Percentiles rank a stretch among this genome's conserved stretches.
These are phyloP conservation scores for Peromyscus nudipes DNA, from an alignment of 2,797 vertebrate species.

Conservation along the genomic window DNA sequence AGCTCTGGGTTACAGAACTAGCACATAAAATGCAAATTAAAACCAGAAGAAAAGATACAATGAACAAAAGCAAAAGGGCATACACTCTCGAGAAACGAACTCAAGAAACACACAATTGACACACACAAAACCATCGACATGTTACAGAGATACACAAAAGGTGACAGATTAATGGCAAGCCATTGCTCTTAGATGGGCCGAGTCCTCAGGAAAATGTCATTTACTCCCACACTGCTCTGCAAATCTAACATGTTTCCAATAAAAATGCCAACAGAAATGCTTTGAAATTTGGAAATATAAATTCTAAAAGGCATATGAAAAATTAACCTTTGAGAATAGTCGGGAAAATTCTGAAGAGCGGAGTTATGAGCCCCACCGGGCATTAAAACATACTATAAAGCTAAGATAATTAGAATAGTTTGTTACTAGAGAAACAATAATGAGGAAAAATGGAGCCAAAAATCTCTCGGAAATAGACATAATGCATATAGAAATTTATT, in stretches of 20 bases:
- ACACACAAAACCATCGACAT: background rate
- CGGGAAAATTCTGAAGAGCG: slow-evolving; percentile 43
- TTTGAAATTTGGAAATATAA: slow-evolving; percentile 54
- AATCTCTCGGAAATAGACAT: slow-evolving; percentile 31
- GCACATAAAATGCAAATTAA: slow-evolving; percentile 13
- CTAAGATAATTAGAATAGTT: slow-evolving; percentile 71
- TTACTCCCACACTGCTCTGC: slow-evolving; percentile 8
- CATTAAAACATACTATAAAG: slow-evolving; percentile 70
- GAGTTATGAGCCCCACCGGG: background rate
- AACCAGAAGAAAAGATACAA: slow-evolving; percentile 1
- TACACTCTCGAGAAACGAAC: background rate
- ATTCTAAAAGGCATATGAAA: slow-evolving; percentile 67
- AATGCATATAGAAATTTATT: slow-evolving; percentile 45
- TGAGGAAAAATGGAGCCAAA: slow-evolving; percentile 47
- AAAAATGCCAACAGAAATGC: slow-evolving; percentile 58
- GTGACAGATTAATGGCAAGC: slow-evolving; percentile 40
- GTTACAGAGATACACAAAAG: slow-evolving; percentile 20
- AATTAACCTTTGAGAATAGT: slow-evolving; percentile 56
- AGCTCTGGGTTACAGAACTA: slow-evolving; percentile 7
- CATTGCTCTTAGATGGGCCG: slow-evolving; percentile 19
- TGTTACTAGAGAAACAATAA: slow-evolving; percentile 53
- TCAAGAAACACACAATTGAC: slow-evolving; percentile 25
- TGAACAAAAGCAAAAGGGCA: slow-evolving; percentile 36
- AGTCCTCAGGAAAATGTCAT: background rate
- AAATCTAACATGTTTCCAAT: slow-evolving; percentile 52